Percentiles rank a stretch among this genome's conserved stretches.
These are phyloP conservation scores for Microcebus griseorufus DNA, from an alignment of 2,113 vertebrate genomes.

Conservation along the genomic window DNA sequence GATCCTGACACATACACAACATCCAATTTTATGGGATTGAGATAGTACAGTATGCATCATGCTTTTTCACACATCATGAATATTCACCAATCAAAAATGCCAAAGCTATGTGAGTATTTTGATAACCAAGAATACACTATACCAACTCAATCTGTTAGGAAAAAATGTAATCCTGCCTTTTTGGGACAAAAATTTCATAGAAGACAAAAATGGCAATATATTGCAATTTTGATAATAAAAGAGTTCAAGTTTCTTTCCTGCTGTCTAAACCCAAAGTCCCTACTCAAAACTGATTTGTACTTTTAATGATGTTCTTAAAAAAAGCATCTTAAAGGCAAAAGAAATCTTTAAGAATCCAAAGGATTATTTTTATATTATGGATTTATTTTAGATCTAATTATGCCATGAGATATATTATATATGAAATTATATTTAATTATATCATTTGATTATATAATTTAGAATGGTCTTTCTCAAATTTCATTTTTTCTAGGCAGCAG, in stretches of 20 bases:
- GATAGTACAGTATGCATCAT: too few species aligned
- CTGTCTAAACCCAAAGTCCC: background rate
- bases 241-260: background rate
- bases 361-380: background rate
- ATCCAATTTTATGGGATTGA: too few species aligned
- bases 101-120: too few species aligned
- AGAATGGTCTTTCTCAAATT: background rate
- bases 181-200: too few species aligned
- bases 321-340: background rate
- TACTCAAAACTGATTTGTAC: conserved; percentile 10
- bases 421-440: background rate
- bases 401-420: background rate
- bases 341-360: background rate
- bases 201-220: background rate
- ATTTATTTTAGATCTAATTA: conserved; percentile 18
- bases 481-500: background rate
- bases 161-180: too few species aligned
- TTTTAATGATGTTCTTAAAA: background rate
- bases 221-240: conserved; percentile 30
- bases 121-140: too few species aligned
- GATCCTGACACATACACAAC: too few species aligned
- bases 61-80: too few species aligned
- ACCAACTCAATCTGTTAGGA: too few species aligned
- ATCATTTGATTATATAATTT: conserved; percentile 4
- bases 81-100: too few species aligned